A percentile compares a stretch with the other conserved stretches of the same genome.
Conservation (phyloP, 2,888 invertebrate genomes). For the Nomada hirtipes region DNA sequence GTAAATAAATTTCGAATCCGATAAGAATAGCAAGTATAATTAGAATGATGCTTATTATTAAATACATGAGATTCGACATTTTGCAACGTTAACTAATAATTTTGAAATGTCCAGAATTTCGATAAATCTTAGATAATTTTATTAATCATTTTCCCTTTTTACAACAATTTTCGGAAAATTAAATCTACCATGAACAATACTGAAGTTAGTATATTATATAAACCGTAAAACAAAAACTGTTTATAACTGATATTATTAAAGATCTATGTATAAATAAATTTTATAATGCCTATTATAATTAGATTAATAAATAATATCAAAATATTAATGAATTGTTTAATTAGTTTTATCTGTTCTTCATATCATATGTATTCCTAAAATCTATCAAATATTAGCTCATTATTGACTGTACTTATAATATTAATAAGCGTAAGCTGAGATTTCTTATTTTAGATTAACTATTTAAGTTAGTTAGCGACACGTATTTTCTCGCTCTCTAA, state of each 20-base stretch:
- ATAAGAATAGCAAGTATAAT: conserved; percentile 69
- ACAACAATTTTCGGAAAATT: conserved; percentile 3
- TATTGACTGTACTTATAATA: conserved; percentile 12
- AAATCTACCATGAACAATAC: conserved; percentile 17
- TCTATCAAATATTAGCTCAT: too few relatives aligned
- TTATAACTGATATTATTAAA: conserved; percentile 5
- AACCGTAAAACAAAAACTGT: conserved; percentile 28
- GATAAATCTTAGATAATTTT: background rate
- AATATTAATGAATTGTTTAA: background rate
- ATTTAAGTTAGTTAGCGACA: conserved; percentile 18
- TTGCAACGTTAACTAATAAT: conserved; percentile 6
- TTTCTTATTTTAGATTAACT: conserved; percentile 40
- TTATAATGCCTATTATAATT: background rate
- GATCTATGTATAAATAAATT: background rate
- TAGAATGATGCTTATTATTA: conserved; percentile 48
- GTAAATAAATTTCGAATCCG: conserved; percentile 77
- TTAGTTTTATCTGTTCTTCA: background rate
- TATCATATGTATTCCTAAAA: too few relatives aligned
- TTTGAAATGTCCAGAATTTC: conserved; percentile 12
- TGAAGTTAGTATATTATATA: conserved; percentile 45
- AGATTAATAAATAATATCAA: conserved; percentile 10
- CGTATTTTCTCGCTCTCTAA: background rate
- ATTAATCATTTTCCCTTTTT: conserved; percentile 24
- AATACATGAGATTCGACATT: conserved; percentile 49
- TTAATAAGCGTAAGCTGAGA: conserved; percentile 69